phyloP scores from a whole-genome alignment of 2,888 invertebrate genomes.

The Microchrysa polita region DNA sequence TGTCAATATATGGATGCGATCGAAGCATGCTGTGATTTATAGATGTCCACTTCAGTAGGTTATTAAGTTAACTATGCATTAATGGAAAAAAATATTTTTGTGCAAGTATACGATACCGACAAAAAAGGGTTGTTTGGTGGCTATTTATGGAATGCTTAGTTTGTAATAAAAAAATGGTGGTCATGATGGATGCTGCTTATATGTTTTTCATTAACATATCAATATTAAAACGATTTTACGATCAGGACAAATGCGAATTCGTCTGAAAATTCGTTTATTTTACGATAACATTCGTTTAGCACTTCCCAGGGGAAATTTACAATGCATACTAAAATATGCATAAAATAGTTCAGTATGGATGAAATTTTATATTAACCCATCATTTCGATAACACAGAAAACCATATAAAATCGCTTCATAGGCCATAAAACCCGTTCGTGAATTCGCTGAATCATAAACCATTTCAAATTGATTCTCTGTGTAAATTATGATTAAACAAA shows the following conservation, averaged over 20 bases:
- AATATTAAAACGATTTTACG: too few relatives aligned
- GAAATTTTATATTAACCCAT: too few relatives aligned
- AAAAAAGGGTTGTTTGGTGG: not conserved
- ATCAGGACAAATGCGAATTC: too few relatives aligned
- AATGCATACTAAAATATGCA: too few relatives aligned
- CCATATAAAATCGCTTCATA: constrained; percentile 27
- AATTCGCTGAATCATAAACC: not conserved
- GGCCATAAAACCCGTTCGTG: constrained; percentile 29
- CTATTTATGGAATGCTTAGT: too few relatives aligned
- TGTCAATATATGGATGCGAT: constrained; percentile 35
- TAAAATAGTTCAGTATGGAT: too few relatives aligned
- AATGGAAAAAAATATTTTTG: not conserved
- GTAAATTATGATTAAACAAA: constrained; percentile 30
- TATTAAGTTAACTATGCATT: constrained; percentile 22
- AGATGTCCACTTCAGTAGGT: constrained; percentile 25
- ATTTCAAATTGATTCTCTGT: constrained; percentile 27
- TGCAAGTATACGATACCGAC: not conserved
- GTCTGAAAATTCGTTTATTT: too few relatives aligned
- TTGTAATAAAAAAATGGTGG: too few relatives aligned
- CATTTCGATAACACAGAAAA: not conserved
- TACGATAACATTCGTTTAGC: too few relatives aligned
- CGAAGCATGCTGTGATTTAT: constrained; percentile 29
- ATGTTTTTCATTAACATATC: too few relatives aligned
- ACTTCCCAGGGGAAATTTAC: too few relatives aligned
- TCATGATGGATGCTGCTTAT: too few relatives aligned